Conservation (phyloP, 2,888 invertebrate genomes). For the Drosophila austrosaltans region DNA sequence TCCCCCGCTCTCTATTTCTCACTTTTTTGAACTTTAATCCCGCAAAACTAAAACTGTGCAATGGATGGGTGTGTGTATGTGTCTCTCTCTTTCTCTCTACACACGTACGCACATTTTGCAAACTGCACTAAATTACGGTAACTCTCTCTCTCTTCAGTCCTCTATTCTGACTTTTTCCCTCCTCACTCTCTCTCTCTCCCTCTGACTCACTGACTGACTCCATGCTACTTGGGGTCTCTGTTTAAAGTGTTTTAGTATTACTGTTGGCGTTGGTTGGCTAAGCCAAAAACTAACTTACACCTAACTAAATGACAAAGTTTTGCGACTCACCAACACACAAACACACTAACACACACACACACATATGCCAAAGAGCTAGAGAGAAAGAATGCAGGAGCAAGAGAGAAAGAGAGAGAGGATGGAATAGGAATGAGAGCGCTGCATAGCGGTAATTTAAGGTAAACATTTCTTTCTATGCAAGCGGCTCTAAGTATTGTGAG, state of each 20-base stretch:
- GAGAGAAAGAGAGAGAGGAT: not conserved
- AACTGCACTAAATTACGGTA: constrained; percentile 72
- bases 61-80: constrained; percentile 26
- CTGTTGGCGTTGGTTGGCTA: constrained; percentile 65
- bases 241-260: constrained; percentile 76
- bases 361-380: not conserved
- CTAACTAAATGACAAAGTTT: constrained; percentile 78
- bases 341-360: constrained; percentile 21
- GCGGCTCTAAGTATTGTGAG: constrained; percentile 30
- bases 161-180: not conserved
- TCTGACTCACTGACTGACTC: constrained; percentile 10
- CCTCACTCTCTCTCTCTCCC: constrained; percentile 1
- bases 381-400: not conserved
- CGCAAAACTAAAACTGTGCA: constrained; percentile 22
- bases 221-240: constrained; percentile 32
- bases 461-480: constrained; percentile 71
- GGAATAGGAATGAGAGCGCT: constrained; percentile 3
- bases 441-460: constrained; percentile 68
- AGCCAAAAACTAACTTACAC: constrained; percentile 79
- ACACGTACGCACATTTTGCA: constrained; percentile 65
- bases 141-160: constrained; percentile 47
- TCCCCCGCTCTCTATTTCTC: constrained; percentile 16
- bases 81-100: constrained; percentile 30
- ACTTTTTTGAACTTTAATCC: constrained; percentile 12
- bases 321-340: constrained; percentile 36